phyloP scores from a whole-genome alignment of 2,113 vertebrate genomes.

The Aramus guarauna region DNA sequence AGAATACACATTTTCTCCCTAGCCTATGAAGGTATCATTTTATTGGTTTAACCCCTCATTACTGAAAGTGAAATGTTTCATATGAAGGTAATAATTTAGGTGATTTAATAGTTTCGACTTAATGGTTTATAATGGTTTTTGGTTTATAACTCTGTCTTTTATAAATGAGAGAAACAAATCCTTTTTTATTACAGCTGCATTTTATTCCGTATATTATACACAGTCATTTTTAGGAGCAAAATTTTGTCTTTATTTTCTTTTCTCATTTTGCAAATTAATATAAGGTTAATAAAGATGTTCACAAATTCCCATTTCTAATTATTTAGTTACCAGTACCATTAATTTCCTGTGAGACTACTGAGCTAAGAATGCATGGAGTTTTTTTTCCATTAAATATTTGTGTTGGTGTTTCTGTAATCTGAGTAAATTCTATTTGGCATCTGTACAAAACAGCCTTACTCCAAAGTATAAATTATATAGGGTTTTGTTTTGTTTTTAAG shows the following conservation, averaged over 20 bases:
- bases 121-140: not conserved
- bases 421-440: conserved; percentile 39
- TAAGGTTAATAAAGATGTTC: conserved; percentile 70
- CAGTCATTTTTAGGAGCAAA: conserved; percentile 37
- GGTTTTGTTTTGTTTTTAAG: not conserved
- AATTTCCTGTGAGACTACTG: conserved; percentile 67
- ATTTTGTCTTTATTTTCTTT: conserved; percentile 47
- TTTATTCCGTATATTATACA: conserved; percentile 23
- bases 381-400: conserved; percentile 62
- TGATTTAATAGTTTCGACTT: conserved; percentile 16
- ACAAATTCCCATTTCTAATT: conserved; percentile 74
- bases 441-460: not conserved
- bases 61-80: not conserved
- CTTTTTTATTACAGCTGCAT: conserved; percentile 19
- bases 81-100: not conserved
- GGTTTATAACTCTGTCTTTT: not conserved
- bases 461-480: not conserved
- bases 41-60: not conserved
- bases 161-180: not conserved
- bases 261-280: conserved; percentile 69
- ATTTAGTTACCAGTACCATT: conserved; percentile 62
- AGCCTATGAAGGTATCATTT: not conserved
- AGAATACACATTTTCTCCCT: not conserved
- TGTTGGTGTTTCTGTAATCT: conserved; percentile 26
- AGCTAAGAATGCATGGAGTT: conserved; percentile 38